Evolutionary conservation across 1,140 invertebrate genomes (phyloP), one percentile per base, ranked within the genome.

Genomic region (Drosophila watanabei): DNA sequence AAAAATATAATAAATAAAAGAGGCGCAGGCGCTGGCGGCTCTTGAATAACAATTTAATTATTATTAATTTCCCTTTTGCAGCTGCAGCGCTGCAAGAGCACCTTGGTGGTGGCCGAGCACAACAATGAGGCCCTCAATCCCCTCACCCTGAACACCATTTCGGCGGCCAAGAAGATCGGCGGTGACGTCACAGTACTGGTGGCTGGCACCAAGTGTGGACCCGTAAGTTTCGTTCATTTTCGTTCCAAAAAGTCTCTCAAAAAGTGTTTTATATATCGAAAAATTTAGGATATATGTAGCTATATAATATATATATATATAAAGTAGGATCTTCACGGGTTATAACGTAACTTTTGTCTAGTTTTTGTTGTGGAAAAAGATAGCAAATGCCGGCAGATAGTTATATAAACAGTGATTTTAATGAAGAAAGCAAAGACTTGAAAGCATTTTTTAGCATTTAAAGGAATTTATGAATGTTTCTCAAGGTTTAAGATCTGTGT

Each of bases 81-180:
- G 92, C 57, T 93, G 73, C 82, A 92, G 52, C 94, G 97, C 45
- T 94, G 96, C 73, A 96, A 97, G 93, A 97, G 97, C 90, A 99
- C 98, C 1, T 94, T 99, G 70, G 97, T 99, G 2, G 95, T 99
- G 80, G 98, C 97, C 16, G 99, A 99, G 94, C 98, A 99, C 93
- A 97, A 98, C 88, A 98, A 99, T 95, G 96, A 97, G 84, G 95
- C 94, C 35, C 85, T 99, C 4, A 94, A 95, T 43, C 95, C 98
- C 20, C 96, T 98, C 13, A 99, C 99, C 8, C 95, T 98, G 86
- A 99, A 98, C 94, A 95, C 98, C 5, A 94, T 99, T 52, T 97
- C 96, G 70, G 99, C 99, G 65, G 99, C 98, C 1, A 96, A 96
- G 81, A 97, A 99, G 94, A 95, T 99, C 77, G 98, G 98, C 37